Percentiles rank a stretch among this genome's conserved stretches.
These are phyloP conservation scores for Neopipo cinnamomea DNA, from an alignment of 2,113 vertebrate species.

Conservation along the genomic window DNA sequence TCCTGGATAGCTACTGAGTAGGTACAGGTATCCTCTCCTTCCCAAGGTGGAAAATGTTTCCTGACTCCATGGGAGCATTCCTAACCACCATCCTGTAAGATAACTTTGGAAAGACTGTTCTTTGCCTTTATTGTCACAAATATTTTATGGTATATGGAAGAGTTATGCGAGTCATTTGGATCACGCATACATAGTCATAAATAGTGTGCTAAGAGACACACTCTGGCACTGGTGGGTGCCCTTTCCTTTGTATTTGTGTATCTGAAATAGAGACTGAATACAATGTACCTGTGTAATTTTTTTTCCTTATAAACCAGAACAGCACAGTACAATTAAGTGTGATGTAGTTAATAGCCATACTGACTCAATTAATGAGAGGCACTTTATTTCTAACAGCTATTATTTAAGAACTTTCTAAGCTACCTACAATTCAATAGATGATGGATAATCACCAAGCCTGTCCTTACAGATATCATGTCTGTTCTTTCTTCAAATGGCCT, in stretches of 20 bases:
- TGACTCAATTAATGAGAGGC: background rate
- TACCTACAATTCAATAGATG: background rate
- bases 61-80: rapidly evolving
- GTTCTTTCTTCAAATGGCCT: background rate
- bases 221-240: background rate
- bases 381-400: background rate
- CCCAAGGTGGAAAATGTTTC: background rate
- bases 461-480: background rate
- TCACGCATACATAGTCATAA: background rate
- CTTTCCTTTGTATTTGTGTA: background rate
- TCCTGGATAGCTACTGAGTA: background rate
- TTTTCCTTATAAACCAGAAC: background rate
- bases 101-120: background rate
- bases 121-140: background rate
- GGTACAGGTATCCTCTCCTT: background rate
- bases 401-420: background rate
- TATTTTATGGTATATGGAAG: background rate
- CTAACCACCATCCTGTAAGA: background rate
- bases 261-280: background rate
- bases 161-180: background rate
- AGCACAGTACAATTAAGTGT: background rate
- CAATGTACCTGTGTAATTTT: background rate
- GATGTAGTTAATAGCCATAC: background rate
- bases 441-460: background rate
- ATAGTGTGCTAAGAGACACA: background rate